Base-by-base conservation (phyloP, 2,888 invertebrate species). In the Junonia oenone region DNA sequence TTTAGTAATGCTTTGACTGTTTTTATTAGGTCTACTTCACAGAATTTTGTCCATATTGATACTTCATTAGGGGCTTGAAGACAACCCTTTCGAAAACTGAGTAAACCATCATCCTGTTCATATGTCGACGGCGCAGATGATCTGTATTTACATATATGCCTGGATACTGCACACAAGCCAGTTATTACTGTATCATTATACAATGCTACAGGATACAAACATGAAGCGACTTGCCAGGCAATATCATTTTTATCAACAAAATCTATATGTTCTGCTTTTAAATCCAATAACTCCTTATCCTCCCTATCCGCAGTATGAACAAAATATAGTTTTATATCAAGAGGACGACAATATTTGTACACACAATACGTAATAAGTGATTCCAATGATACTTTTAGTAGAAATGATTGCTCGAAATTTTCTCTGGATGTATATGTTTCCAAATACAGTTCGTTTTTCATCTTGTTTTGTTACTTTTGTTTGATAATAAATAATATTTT, bases 31-130 rank as follows among this genome's bases (percentile, higher is more conserved):
- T 97, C 96, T 2, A 95, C 91, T 90, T 98, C 98, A 89, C 98
- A 98, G 76, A 97, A 97, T 70, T 95, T 95, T 0, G 98, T 98
- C 98, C 97, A 98, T 35, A 95, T 90, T 6, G 97, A 97, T 6
- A 93, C 92, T 83, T 97, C 97, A 22, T 96, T 94, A 51, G 96
- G 96, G 1, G 97, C 94, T 68, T 95, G 91, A 11, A 97, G 85
- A 71, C 97, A 97, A 51, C 95, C 93, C 59, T 92, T 93, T 58
- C 96, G 93, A 71, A 97, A 97, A 0, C 97, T 97, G 11, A 97
- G 85, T 38, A 97, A 78, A 15, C 89, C 82, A 48, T 90, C 86
- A 43, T 86, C 86, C 48, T 85, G 83, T 63, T 86, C 88, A 17
- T 71, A 65, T 2, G 55, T 9, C 37, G 71, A 66, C 5, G 51